Percentiles rank a stretch among this genome's conserved stretches.
phyloP scores from a whole-genome alignment of 53 echinoderm and acorn worm species.

The Hippasteria phrygiana region DNA sequence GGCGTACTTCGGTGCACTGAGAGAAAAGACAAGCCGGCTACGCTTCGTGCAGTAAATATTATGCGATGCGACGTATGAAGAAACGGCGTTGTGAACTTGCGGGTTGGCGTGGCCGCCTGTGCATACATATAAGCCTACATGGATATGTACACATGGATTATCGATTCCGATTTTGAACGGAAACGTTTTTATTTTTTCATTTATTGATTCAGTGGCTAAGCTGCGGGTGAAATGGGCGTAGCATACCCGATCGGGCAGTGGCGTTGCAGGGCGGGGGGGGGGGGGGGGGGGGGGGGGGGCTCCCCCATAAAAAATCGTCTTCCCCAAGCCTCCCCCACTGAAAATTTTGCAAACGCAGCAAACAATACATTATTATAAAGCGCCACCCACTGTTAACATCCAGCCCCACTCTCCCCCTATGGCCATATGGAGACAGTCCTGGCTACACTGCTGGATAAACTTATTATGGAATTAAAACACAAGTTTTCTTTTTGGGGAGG shows the following conservation, averaged over 20 bases:
- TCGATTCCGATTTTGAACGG: constrained; percentile 49
- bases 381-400: background rate
- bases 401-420: no score
- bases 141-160: constrained; percentile 25
- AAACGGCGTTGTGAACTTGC: background rate
- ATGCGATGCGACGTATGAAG: background rate
- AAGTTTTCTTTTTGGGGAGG: no score
- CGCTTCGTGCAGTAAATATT: background rate
- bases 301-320: no score
- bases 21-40: constrained; percentile 67
- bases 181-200: constrained; percentile 11
- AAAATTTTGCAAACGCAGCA: background rate
- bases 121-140: background rate
- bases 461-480: no score
- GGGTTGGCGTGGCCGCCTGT: background rate
- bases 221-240: no score
- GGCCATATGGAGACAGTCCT: no score
- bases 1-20: constrained; percentile 70
- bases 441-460: no score
- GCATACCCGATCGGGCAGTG: no score
- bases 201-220: background rate
- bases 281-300: no score
- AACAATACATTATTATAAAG: background rate
- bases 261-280: no score
- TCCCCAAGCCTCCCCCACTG: background rate